Conservation (phyloP, 1,140 invertebrate species). For the Maconellicoccus hirsutus region DNA sequence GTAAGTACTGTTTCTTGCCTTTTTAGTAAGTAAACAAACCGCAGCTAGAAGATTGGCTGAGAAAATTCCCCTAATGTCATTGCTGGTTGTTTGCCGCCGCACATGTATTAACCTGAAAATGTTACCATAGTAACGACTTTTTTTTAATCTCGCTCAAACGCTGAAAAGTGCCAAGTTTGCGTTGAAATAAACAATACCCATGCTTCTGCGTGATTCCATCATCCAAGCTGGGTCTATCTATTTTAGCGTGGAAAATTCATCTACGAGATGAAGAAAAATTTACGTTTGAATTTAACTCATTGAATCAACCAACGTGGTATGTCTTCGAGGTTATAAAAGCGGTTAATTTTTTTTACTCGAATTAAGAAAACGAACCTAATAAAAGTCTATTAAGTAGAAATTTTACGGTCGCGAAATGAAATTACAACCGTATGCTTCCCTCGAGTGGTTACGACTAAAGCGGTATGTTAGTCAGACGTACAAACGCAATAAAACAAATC, state of each 20-base stretch:
- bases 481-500: conserved; percentile 1
- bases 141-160: background rate
- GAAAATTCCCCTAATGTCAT: conserved; percentile 21
- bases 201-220: no score
- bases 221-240: no score
- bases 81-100: background rate
- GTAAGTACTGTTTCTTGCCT: background rate
- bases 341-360: conserved; percentile 2
- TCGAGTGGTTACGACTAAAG: background rate
- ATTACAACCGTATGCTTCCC: background rate
- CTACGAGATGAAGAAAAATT: no score
- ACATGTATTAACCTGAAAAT: conserved; percentile 20
- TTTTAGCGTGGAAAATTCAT: no score
- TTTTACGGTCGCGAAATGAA: background rate
- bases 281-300: no score
- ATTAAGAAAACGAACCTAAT: background rate
- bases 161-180: background rate
- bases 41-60: conserved; percentile 18
- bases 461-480: background rate
- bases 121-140: conserved; percentile 16
- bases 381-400: background rate
- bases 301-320: no score
- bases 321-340: background rate
- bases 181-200: background rate
- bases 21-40: conserved; percentile 11